Conservation (phyloP, 2,888 invertebrate species). For the Nudaria mundana region DNA sequence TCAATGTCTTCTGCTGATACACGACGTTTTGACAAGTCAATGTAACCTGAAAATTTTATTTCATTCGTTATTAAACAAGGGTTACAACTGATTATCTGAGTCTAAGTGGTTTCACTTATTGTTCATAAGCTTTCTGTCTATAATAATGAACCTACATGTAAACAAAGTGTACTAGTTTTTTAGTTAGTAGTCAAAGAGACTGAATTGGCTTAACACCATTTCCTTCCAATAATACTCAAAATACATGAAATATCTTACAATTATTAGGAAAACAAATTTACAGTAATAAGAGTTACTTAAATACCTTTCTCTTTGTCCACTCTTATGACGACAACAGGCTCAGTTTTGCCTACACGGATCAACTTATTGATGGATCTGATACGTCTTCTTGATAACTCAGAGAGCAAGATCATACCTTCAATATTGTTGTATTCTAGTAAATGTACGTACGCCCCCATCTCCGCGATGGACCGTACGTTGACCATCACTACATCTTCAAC, state of each 20-base stretch:
- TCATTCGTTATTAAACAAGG: too few species aligned
- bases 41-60: conserved; percentile 87
- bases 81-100: too few species aligned
- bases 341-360: conserved; percentile 98
- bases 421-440: conserved; percentile 99
- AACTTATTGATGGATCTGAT: conserved; percentile 99
- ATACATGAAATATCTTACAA: too few species aligned
- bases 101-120: too few species aligned
- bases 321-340: conserved; percentile 99
- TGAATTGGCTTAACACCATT: too few species aligned
- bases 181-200: too few species aligned
- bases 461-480: conserved; percentile 98
- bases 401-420: conserved; percentile 99
- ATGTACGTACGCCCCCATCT: conserved; percentile 99
- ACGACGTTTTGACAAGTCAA: conserved; percentile 99
- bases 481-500: conserved; percentile 99
- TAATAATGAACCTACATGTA: too few species aligned
- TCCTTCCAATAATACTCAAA: too few species aligned
- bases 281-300: too few species aligned
- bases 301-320: conserved; percentile 99
- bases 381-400: conserved; percentile 98
- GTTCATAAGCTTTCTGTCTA: too few species aligned
- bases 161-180: too few species aligned
- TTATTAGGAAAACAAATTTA: too few species aligned
- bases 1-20: conserved; percentile 99